A percentile compares a stretch with the other conserved stretches of the same genome.
Conservation (phyloP, 2,113 vertebrate species). For the Ursus arctos region DNA sequence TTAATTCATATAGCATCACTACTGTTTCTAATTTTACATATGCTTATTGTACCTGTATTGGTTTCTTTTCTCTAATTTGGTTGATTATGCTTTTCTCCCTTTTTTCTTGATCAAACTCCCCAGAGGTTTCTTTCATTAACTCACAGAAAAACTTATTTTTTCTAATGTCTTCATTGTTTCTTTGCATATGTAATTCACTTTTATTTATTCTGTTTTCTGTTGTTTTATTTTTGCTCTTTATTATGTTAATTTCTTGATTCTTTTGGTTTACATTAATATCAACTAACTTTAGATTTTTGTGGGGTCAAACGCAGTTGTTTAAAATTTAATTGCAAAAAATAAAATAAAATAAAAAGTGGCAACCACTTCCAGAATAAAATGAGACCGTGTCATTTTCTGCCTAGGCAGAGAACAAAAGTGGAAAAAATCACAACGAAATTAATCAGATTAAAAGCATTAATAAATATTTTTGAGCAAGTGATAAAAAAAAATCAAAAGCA, state of each 20-base stretch:
- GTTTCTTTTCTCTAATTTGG: neutral
- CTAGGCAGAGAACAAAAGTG: neutral
- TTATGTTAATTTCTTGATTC: neutral
- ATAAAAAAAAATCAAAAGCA: neutral
- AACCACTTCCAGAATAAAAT: neutral
- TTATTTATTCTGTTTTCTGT: neutral
- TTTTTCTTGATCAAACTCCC: neutral
- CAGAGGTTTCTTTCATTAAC: neutral
- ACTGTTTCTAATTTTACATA: too few species aligned
- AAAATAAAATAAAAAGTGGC: too few species aligned
- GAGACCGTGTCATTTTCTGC: neutral
- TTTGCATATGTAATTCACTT: neutral
- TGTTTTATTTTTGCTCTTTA: neutral
- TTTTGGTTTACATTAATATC: neutral
- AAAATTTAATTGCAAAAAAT: neutral
- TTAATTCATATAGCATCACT: too few species aligned
- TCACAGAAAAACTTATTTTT: neutral
- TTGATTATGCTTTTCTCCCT: neutral
- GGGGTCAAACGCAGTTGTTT: neutral
- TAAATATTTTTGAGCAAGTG: neutral
- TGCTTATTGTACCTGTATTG: neutral
- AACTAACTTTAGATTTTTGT: neutral
- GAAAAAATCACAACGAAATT: neutral
- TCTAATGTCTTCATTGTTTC: neutral
- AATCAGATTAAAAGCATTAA: neutral